Percentiles rank a stretch among this genome's conserved stretches.
phyloP scores from a whole-genome alignment of 2,888 invertebrate genomes.

The Eurytoma adleriae region DNA sequence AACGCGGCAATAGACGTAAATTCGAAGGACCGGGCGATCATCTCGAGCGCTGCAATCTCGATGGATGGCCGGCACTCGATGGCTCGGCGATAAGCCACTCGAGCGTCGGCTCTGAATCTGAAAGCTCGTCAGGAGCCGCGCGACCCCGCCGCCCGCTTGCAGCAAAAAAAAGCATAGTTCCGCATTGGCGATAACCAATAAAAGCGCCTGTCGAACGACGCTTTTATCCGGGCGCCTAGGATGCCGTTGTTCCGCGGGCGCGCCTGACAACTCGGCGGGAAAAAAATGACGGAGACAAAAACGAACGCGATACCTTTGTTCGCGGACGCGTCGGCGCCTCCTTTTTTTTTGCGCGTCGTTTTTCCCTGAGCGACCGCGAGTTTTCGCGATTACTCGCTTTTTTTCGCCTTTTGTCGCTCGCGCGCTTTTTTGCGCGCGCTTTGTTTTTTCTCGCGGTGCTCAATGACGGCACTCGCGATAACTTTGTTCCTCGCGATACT shows the following conservation, averaged over 20 bases:
- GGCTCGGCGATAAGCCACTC: slow-evolving; percentile 3
- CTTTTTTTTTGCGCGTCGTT: slow-evolving; percentile 20
- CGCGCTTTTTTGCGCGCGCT: slow-evolving; percentile 1
- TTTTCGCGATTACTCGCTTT: neutral
- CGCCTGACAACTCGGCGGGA: slow-evolving; percentile 50
- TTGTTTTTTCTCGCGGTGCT: neutral
- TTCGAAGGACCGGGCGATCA: slow-evolving; percentile 24
- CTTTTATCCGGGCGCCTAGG: slow-evolving; percentile 67
- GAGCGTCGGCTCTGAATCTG: slow-evolving; percentile 34
- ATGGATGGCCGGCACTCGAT: slow-evolving; percentile 8
- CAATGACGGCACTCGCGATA: neutral
- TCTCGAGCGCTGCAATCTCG: slow-evolving; percentile 5
- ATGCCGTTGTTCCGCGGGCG: slow-evolving; percentile 54
- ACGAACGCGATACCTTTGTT: slow-evolving; percentile 14
- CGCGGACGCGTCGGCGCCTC: neutral
- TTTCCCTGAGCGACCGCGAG: slow-evolving; percentile 2
- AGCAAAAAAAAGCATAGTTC: slow-evolving; percentile 22
- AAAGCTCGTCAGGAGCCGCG: slow-evolving; percentile 44
- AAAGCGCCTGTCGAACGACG: slow-evolving; percentile 65
- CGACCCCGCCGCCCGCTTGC: neutral
- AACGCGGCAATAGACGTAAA: neutral
- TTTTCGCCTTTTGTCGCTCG: too few relatives aligned
- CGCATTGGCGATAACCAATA: slow-evolving; percentile 68
- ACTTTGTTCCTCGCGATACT: too few relatives aligned
- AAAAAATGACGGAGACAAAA: slow-evolving; percentile 2